Evolutionary conservation across 2,888 invertebrate species (phyloP), one percentile per base, ranked within the genome.

Genomic region (Noctua fimbriata): DNA sequence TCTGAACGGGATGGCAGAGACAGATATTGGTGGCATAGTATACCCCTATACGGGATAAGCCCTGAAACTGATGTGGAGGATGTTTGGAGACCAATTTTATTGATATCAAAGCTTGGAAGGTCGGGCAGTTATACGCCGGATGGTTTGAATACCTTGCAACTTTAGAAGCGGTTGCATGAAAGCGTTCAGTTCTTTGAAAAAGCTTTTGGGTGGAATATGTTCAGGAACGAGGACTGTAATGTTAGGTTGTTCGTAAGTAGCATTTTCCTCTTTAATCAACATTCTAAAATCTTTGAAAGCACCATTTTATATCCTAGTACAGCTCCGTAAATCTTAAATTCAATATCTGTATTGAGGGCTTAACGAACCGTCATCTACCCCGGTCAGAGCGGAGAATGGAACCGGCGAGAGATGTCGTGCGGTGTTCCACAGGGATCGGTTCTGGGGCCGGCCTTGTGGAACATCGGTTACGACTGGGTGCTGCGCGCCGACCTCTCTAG

Each of bases 241-340:
- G 16, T 60, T 60, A 1, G 16, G 7, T 28, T 16, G 24, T 12
- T 28, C 41, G 4, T 28, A 1, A 44, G 24, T 21, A 65, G 9
- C 5, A 44, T 58, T 67, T 81, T 58, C 41, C 49, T 14, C n/a
- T 55, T 36, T 16, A 44, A 69, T 44, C 32, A 66, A 28, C 36
- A 28, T 74, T 44, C 44, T 52, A 69, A 44, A 9, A 60, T 69
- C 18, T 44, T 67, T 16, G 73, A 16, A 21, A 81, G 60, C 49
- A 73, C 44, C 41, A 73, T 49, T 52, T 44, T 60, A 21, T 14
- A 49, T 28, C 12, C 10, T 24, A 6, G 44, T 24, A 21, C 16
- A 52, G 2, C 2, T 32, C 36, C 21, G 16, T 55, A 36, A 49
- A 73, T 14, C 16, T 21, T n/a, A 65, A 44, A 5, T 66, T 1